Conservation (phyloP, 1,140 invertebrate genomes). For the Drepana arcuata region DNA sequence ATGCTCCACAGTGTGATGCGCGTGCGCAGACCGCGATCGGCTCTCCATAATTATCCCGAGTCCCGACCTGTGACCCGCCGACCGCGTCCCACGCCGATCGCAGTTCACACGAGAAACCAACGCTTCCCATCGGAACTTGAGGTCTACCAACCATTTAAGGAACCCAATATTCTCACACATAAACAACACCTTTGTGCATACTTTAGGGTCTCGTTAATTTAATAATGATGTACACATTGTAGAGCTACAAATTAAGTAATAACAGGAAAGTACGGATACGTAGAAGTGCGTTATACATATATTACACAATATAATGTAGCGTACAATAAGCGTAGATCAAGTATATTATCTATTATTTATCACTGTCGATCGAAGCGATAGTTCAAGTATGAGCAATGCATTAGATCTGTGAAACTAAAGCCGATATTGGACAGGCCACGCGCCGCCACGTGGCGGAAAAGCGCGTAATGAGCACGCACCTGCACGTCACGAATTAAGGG, state of each 20-base stretch:
- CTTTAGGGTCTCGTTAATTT: no score
- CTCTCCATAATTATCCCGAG: slow-evolving; percentile 51
- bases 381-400: slow-evolving; percentile 26
- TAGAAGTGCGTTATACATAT: no score
- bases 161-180: no score
- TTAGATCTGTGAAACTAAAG: slow-evolving; percentile 29
- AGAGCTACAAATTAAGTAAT: no score
- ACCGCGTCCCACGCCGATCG: slow-evolving; percentile 39
- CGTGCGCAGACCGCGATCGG: slow-evolving; percentile 26
- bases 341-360: no score
- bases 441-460: slow-evolving; percentile 54
- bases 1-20: slow-evolving; percentile 17
- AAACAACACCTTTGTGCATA: no score
- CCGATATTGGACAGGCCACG: slow-evolving; percentile 34
- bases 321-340: no score
- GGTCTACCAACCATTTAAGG: no score
- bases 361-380: slow-evolving; percentile 34
- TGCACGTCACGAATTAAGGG: slow-evolving; percentile 62
- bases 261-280: no score
- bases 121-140: slow-evolving; percentile 49
- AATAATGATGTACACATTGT: no score
- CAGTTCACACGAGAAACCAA: slow-evolving; percentile 57
- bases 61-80: slow-evolving; percentile 54
- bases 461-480: slow-evolving; percentile 64
- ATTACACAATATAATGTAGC: no score